Base-by-base conservation (phyloP, 2,113 vertebrate species). In the Paratilapia polleni region DNA sequence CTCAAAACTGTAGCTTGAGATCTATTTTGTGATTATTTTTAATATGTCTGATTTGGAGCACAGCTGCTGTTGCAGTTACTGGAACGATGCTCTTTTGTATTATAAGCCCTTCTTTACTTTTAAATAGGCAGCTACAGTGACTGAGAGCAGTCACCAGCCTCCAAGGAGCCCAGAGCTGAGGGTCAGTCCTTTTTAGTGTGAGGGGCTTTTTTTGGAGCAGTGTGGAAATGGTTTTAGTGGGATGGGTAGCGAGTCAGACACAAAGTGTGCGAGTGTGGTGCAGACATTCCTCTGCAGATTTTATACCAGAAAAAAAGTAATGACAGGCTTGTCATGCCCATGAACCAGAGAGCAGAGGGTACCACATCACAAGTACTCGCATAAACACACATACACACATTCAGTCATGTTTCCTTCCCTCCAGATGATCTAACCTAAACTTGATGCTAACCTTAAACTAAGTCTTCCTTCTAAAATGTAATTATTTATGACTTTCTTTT, bases 281-380 rank as follows among this genome's bases (percentile, higher is more conserved):
- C 74, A 90, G 84, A 90, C 77, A 90, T 92, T 92, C 81, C 77
- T 60, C 77, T 62, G 63, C 56, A 85, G 7, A 34, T 54, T 73
- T 73, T 73, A 54, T 68, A 83, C 68, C 60, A 82, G 38, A 66
- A 52, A 52, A 70, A 70, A 70, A 70, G 80, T 87, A 94, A 92
- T 91, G 81, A 93, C 77, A 88, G 90, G 79, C 58, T 75, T 84
- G 47, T 2, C 1, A 52, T 26, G 28, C 31, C 56, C 56, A 54
- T 1, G 31, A 41, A 81, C 54, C 26, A 68, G 15, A 36, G 26
- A 75, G 47, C 52, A 62, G 41, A 70, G 36, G 20, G 15, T 36
- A 77, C 77, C 62, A 82, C 63, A 66, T 78, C 70, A 34, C 36
- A 77, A 47, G 43, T 22, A 17, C 47, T 49, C 47, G 34, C 28